phyloP scores from a whole-genome alignment of 2,888 invertebrate species.

The Phrixothrix hirtus region DNA sequence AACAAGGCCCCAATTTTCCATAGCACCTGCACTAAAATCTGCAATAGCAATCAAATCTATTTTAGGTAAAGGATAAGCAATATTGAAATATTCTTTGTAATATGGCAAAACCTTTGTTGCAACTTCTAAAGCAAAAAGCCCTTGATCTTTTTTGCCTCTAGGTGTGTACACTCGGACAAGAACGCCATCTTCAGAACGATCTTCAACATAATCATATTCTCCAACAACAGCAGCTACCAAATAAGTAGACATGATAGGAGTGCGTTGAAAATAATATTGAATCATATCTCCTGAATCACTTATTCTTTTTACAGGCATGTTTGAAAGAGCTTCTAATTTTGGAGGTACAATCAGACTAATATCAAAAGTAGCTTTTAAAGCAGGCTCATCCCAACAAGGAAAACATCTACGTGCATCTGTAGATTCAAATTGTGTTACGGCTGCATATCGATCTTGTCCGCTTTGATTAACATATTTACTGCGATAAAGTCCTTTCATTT shows the following conservation, averaged over 20 bases:
- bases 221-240: slow-evolving; percentile 91
- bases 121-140: slow-evolving; percentile 86
- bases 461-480: slow-evolving; percentile 76
- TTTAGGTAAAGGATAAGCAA: slow-evolving; percentile 93
- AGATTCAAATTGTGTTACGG: slow-evolving; percentile 89
- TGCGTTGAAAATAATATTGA: slow-evolving; percentile 69
- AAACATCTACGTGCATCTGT: slow-evolving; percentile 91
- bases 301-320: slow-evolving; percentile 73
- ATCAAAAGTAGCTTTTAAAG: slow-evolving; percentile 92
- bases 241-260: slow-evolving; percentile 94
- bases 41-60: slow-evolving; percentile 95
- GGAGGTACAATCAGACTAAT: slow-evolving; percentile 80
- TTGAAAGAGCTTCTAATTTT: slow-evolving; percentile 84
- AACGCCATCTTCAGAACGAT: slow-evolving; percentile 77
- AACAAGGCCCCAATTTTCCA: slow-evolving; percentile 97
- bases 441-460: slow-evolving; percentile 79
- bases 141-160: slow-evolving; percentile 88
- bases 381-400: slow-evolving; percentile 98
- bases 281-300: slow-evolving; percentile 36
- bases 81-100: slow-evolving; percentile 91
- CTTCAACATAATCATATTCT: slow-evolving; percentile 91
- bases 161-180: slow-evolving; percentile 82
- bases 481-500: slow-evolving; percentile 86
- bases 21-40: slow-evolving; percentile 92
- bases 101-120: slow-evolving; percentile 88